Evolutionary conservation across 2,113 vertebrate genomes (phyloP), one percentile per base, ranked within the genome.

Genomic region (Megaleporinus macrocephalus): DNA sequence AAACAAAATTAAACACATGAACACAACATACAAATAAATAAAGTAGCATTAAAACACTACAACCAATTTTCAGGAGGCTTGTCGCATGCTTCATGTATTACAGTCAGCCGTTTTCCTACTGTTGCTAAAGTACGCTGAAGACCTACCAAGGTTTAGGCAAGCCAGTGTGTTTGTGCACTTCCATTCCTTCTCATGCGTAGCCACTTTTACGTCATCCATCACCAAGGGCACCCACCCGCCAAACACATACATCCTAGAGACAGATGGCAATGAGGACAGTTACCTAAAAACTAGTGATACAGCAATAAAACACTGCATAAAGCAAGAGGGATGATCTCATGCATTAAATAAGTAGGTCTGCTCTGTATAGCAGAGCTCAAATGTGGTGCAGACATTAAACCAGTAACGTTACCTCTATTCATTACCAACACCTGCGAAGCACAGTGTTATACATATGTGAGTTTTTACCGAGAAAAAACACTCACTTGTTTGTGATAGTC

Each of bases 171-270:
- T 96, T 69, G 96, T 97, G 81, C 96, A 97, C 89, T 97, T 97
- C 96, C 96, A 97, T 84, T 97, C 96, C 89, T 97, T 97, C 88
- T 97, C 96, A 18, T 97, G 96, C 53, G 95, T 96, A 11, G 95
- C 96, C 83, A 96, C 95, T 87, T 96, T 96, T n/a, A 96, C 95
- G 6, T 97, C 96, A 59, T 97, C 96, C 96, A 96, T 96, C 78
- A 97, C 95, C 72, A 97, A 93, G 73, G 96, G 95, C 70, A 96
- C 95, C 96, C 96, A 97, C 49, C 96, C 95, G 36, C 96, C 96
- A 79, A 97, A 97, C 73, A 97, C 96, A 47, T 94, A 96, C 96
- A 96, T 97, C 91, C 96, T 97, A 82, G 22, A 62, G 63, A 79
- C 55, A 74, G 57, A 85, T 1, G 29, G 29, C 16, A 18, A 65